Evolutionary conservation across 2,888 invertebrate genomes (phyloP).

Genomic region (Ditula angustiorana): DNA sequence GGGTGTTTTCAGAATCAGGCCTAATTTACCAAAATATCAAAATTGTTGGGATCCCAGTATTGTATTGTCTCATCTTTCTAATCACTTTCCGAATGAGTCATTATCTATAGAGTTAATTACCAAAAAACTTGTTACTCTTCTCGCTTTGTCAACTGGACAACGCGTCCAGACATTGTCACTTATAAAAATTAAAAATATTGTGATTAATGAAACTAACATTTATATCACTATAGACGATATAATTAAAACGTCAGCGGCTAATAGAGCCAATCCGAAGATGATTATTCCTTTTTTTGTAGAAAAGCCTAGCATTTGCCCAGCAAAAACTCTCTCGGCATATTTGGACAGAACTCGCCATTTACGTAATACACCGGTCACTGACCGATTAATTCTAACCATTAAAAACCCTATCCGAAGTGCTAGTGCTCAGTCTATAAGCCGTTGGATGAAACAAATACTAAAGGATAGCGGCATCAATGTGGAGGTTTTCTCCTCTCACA

Average conservation of each 20-base stretch:
- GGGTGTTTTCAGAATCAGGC: conserved; percentile 7
- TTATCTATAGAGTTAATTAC: not conserved
- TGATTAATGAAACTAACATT: not conserved
- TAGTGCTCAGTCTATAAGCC: conserved; percentile 11
- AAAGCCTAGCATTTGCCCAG: not conserved
- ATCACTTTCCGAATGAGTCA: not conserved
- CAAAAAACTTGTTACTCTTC: not conserved
- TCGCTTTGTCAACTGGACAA: conserved; percentile 2
- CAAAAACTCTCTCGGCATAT: not conserved
- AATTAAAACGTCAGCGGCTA: not conserved
- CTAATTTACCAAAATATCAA: conserved; percentile 3
- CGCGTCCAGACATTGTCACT: conserved; percentile 5
- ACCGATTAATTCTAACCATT: conserved; percentile 1
- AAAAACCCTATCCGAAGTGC: conserved; percentile 12
- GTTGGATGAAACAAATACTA: conserved; percentile 20
- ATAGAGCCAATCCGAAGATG: not conserved
- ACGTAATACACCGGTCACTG: not conserved
- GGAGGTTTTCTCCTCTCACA: conserved; percentile 16
- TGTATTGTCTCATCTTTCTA: not conserved
- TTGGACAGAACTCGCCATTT: not conserved
- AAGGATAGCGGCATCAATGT: conserved; percentile 17
- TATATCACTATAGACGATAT: not conserved
- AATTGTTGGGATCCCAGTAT: not conserved
- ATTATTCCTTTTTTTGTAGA: not conserved
- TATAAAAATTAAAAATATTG: not conserved